Percentiles rank a stretch among this genome's conserved stretches.
phyloP scores from a whole-genome alignment of 2,888 invertebrate genomes.

The Euplagia quadripunctaria region DNA sequence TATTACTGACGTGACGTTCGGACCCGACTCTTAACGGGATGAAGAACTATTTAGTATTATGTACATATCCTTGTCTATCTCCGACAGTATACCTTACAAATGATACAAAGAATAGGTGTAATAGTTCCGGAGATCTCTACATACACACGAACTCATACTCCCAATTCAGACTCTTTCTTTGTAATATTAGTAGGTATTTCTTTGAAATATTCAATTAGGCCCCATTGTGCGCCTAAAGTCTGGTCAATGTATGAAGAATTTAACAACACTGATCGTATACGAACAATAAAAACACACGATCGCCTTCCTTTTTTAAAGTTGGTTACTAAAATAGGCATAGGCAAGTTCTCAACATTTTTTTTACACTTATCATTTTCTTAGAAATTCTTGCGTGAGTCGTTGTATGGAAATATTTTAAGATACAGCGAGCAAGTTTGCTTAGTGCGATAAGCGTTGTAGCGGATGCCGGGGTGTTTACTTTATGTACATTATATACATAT shows the following conservation, averaged over 20 bases:
- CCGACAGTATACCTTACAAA: too few species aligned
- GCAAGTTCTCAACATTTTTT: constrained; percentile 26
- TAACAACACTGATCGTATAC: background rate
- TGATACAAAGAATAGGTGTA: too few species aligned
- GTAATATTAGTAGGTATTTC: background rate
- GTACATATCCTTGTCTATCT: background rate
- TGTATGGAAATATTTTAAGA: constrained; percentile 84
- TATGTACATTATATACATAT: constrained; percentile 42
- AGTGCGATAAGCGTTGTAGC: constrained; percentile 79
- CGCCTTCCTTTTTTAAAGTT: background rate
- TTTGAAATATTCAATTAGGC: too few species aligned
- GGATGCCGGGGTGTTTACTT: constrained; percentile 73
- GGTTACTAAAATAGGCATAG: background rate
- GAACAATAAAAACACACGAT: background rate
- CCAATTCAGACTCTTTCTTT: background rate
- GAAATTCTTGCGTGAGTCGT: constrained; percentile 70
- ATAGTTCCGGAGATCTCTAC: background rate
- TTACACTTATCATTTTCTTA: constrained; percentile 60
- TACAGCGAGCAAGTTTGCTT: constrained; percentile 74
- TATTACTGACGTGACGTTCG: background rate
- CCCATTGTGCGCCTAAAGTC: too few species aligned
- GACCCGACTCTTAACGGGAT: background rate
- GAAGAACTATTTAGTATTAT: background rate
- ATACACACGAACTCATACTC: background rate
- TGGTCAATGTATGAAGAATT: too few species aligned